Evolutionary conservation across 2,113 vertebrate species (phyloP).

Genomic region (Tapirus terrestris): DNA sequence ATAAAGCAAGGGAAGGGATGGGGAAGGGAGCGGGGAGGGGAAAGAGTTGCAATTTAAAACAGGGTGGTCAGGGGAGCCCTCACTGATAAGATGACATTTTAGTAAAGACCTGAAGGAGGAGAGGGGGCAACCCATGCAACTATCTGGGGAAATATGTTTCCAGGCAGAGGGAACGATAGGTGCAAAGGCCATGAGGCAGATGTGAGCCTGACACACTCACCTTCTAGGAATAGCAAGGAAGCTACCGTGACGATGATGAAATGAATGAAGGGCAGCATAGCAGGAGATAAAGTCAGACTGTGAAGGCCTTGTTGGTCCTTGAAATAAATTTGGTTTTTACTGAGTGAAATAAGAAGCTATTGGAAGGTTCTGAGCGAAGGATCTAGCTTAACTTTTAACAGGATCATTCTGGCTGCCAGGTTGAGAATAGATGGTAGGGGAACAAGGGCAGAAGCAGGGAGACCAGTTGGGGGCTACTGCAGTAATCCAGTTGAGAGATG

Average conservation of each 20-base stretch:
- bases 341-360: background rate
- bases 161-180: background rate
- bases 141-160: background rate
- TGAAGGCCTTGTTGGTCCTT: background rate
- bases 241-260: background rate
- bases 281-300: background rate
- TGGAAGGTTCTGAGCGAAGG: background rate
- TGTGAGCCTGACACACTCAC: background rate
- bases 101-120: background rate
- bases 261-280: accelerated
- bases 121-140: no score
- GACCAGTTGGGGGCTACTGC: accelerated
- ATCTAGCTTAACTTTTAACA: background rate
- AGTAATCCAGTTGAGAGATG: background rate
- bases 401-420: background rate
- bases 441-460: background rate
- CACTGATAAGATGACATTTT: background rate
- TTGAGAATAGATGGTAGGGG: background rate
- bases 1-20: background rate
- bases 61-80: background rate
- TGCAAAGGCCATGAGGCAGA: background rate
- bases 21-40: background rate
- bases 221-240: accelerated
- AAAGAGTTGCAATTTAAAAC: background rate
- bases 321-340: background rate